phyloP scores from a whole-genome alignment of 2,888 invertebrate genomes.

The Therioaphis trifolii region DNA sequence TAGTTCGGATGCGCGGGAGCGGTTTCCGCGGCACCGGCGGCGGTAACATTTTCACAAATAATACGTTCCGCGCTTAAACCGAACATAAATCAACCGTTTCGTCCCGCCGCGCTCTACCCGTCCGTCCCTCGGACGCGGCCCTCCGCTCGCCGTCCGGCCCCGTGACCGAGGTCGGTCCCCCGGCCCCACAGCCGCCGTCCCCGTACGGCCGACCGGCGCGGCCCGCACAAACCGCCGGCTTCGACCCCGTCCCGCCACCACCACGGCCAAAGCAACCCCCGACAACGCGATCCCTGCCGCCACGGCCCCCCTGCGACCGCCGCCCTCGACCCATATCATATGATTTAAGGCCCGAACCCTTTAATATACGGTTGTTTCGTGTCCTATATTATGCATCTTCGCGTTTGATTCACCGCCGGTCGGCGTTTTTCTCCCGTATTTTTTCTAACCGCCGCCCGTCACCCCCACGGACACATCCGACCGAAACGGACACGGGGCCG shows the following conservation, averaged over 20 bases:
- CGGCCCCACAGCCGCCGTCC: no score
- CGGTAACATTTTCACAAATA: constrained; percentile 60
- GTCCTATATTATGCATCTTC: constrained; percentile 19
- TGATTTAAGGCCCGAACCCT: constrained; percentile 55
- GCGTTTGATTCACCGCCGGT: constrained; percentile 38
- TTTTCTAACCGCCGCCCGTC: background rate
- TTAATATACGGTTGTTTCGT: constrained; percentile 52
- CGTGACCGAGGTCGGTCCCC: no score
- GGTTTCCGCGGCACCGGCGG: constrained; percentile 47
- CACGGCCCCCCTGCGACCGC: background rate
- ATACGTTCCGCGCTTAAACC: constrained; percentile 58
- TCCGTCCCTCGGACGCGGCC: no score
- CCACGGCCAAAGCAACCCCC: background rate
- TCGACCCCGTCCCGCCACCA: background rate
- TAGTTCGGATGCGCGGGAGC: constrained; percentile 58
- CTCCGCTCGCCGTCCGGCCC: no score
- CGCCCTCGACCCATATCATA: background rate
- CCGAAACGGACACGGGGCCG: background rate
- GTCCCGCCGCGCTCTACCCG: background rate
- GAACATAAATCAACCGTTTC: constrained; percentile 61
- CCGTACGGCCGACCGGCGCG: no score
- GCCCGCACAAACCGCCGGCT: no score
- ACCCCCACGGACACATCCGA: background rate
- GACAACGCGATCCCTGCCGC: background rate
- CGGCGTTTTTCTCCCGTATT: background rate